Evolutionary conservation across 35 echinoderm and acorn worm genomes (phyloP).

Genomic region (Hemicentrotus pulcherrimus): DNA sequence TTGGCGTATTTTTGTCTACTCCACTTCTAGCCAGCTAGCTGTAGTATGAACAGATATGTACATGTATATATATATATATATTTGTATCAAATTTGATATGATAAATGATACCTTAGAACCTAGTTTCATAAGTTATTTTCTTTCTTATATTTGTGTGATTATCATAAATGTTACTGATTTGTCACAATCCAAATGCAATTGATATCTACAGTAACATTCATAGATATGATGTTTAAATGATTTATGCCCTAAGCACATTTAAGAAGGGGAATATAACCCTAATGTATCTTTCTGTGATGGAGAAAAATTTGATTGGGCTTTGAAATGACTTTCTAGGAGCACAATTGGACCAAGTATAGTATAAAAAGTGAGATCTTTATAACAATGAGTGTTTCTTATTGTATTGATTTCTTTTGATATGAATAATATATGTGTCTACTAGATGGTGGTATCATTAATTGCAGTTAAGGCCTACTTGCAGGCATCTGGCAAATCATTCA

Average conservation of each 20-base stretch:
- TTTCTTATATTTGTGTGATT: not conserved
- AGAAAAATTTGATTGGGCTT: not conserved
- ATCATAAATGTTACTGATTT: not conserved
- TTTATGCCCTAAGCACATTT: not conserved
- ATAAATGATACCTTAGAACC: not conserved
- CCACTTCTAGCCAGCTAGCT: not conserved
- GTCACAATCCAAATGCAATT: not conserved
- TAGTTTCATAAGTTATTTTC: not conserved
- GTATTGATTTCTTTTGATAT: too few relatives aligned
- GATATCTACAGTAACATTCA: not conserved
- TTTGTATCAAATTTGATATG: not conserved
- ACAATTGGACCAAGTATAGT: not conserved
- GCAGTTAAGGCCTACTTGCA: too few relatives aligned
- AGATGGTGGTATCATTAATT: too few relatives aligned
- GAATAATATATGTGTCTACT: too few relatives aligned
- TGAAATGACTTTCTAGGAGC: not conserved
- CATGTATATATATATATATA: constrained; percentile 43
- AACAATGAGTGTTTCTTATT: too few relatives aligned
- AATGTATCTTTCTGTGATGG: not conserved
- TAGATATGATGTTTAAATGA: not conserved
- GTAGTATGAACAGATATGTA: not conserved
- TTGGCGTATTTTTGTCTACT: not conserved
- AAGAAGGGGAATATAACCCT: not conserved
- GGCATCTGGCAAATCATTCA: too few relatives aligned
- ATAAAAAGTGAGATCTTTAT: too few relatives aligned